These are phyloP conservation scores for Spisula solida DNA, from an alignment of 2,888 invertebrate species.

Conservation along the genomic window DNA sequence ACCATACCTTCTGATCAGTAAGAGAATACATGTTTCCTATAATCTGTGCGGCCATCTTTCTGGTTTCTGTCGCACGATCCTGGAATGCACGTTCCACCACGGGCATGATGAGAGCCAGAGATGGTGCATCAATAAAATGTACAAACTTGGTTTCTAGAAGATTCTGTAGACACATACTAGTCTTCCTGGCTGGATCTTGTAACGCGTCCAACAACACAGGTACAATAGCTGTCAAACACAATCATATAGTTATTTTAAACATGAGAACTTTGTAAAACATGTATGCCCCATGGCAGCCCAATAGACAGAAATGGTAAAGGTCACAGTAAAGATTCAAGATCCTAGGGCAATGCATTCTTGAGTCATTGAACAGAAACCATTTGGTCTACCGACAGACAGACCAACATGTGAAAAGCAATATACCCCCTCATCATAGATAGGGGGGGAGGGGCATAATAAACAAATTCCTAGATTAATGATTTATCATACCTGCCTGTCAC, in stretches of 20 bases:
- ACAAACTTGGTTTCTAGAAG: constrained; percentile 94
- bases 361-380: no score
- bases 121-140: constrained; percentile 99
- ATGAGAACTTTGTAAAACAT: no score
- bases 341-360: no score
- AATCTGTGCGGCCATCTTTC: constrained; percentile 99
- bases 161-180: constrained; percentile 96
- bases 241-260: background rate
- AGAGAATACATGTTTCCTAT: constrained; percentile 99
- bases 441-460: no score
- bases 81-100: constrained; percentile 99
- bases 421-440: no score
- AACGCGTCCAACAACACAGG: constrained; percentile 93
- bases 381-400: no score
- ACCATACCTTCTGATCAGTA: constrained; percentile 95
- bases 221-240: constrained; percentile 86
- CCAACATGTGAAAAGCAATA: no score
- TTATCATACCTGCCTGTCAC: no score
- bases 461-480: no score
- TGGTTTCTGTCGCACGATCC: constrained; percentile 98
- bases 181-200: constrained; percentile 98
- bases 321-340: no score
- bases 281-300: no score
- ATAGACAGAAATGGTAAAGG: no score
- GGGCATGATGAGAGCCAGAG: constrained; percentile 99